Evolutionary conservation across 2,888 invertebrate genomes (phyloP).

Genomic region (Gymnosoma rotundatum): DNA sequence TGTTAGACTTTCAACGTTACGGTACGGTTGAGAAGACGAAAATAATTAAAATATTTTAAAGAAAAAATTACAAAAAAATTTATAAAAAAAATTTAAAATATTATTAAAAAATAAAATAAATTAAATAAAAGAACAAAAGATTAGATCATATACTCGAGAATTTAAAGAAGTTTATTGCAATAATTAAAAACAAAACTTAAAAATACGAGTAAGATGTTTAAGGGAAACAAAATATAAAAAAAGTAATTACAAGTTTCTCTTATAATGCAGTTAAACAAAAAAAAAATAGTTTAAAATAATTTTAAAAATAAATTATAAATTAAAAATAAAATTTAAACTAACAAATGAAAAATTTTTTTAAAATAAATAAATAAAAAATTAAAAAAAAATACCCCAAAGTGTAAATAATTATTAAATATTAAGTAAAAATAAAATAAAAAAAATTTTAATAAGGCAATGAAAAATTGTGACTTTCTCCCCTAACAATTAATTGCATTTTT

Average conservation of each 20-base stretch:
- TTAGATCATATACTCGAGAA: background rate
- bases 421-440: background rate
- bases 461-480: too few relatives aligned
- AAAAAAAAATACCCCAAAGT: too few relatives aligned
- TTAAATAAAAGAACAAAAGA: too few relatives aligned
- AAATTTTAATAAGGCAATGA: too few relatives aligned
- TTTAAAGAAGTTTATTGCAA: background rate
- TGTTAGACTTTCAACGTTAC: conserved; percentile 54
- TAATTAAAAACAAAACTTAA: background rate
- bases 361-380: too few relatives aligned
- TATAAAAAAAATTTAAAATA: background rate
- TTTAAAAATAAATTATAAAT: too few relatives aligned
- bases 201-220: background rate
- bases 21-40: conserved; percentile 18
- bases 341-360: too few relatives aligned
- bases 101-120: background rate
- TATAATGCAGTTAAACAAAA: background rate
- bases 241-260: background rate
- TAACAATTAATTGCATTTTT: too few relatives aligned
- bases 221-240: background rate
- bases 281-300: background rate
- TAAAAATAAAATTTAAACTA: too few relatives aligned
- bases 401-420: too few relatives aligned
- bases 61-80: background rate
- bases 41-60: background rate